Percentiles rank a stretch among this genome's conserved stretches.
Evolutionary conservation across 2,113 vertebrate species (phyloP).

Genomic region (Psammodynastes pulverulentus): DNA sequence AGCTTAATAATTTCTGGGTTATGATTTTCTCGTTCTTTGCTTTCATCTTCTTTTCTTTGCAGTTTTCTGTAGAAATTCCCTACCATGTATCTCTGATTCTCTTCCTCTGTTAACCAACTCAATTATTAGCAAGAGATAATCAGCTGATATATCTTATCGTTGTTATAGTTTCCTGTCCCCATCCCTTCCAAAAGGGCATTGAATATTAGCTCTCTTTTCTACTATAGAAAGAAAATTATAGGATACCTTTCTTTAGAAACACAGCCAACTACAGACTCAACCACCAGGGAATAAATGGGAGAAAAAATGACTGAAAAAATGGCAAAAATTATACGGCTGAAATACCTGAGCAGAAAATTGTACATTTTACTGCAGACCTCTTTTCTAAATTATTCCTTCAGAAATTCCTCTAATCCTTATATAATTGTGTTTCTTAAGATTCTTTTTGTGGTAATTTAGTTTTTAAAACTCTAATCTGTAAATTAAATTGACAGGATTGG

Average conservation of each 20-base stretch:
- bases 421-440: not conserved
- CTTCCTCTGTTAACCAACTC: not conserved
- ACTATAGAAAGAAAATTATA: not conserved
- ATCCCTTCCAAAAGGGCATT: not conserved
- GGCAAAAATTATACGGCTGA: not conserved
- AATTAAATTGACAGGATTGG: not conserved
- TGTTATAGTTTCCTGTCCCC: not conserved
- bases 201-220: not conserved
- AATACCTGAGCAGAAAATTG: not conserved
- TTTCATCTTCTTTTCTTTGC: not conserved
- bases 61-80: not conserved
- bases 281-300: not conserved
- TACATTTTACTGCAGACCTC: not conserved
- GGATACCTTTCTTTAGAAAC: not conserved
- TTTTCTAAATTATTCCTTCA: not conserved
- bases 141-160: not conserved
- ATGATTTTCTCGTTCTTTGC: no score
- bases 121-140: not conserved
- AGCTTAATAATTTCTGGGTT: not conserved
- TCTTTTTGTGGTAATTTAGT: not conserved
- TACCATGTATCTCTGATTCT: not conserved
- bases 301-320: not conserved
- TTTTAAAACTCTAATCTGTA: not conserved
- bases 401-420: not conserved
- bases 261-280: not conserved